Evolutionary conservation across 92 coral and sea anemone species (phyloP).

Genomic region (Phymanthus crucifer): DNA sequence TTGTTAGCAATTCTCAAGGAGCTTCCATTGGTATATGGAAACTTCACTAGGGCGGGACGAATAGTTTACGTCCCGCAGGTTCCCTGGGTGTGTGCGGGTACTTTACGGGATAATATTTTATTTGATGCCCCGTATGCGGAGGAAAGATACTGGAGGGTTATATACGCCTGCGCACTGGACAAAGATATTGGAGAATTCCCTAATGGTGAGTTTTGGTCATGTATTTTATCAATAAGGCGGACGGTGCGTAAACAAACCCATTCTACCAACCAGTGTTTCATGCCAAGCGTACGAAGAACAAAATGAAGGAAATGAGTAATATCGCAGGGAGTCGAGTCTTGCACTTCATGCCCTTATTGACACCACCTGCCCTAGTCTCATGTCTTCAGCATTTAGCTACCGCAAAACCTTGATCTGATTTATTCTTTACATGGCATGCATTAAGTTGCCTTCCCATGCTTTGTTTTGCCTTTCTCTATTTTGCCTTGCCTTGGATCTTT

Average conservation of each 20-base stretch:
- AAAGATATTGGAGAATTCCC: constrained; percentile 55
- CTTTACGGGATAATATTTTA: constrained; percentile 59
- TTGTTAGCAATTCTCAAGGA: constrained; percentile 48
- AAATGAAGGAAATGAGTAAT: too few relatives aligned
- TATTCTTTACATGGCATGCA: too few relatives aligned
- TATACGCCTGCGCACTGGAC: constrained; percentile 46
- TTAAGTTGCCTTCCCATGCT: not conserved
- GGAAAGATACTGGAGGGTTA: constrained; percentile 37
- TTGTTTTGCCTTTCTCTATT: not conserved
- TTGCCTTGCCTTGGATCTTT: not conserved
- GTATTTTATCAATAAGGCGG: not conserved
- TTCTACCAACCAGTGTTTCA: too few relatives aligned
- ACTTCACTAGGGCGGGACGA: constrained; percentile 20
- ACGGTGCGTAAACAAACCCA: not conserved
- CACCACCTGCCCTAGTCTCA: too few relatives aligned
- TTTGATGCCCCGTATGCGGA: constrained; percentile 45
- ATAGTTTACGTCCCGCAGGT: constrained; percentile 56
- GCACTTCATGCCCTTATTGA: too few relatives aligned
- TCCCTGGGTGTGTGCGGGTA: constrained; percentile 65
- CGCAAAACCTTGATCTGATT: too few relatives aligned
- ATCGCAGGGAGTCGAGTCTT: too few relatives aligned
- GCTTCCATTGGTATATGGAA: constrained; percentile 27
- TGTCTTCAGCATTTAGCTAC: too few relatives aligned
- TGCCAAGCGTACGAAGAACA: too few relatives aligned
- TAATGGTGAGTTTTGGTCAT: constrained; percentile 27